These are phyloP conservation scores for Hyaena hyaena DNA, from an alignment of 2,113 vertebrate species.

Conservation along the genomic window DNA sequence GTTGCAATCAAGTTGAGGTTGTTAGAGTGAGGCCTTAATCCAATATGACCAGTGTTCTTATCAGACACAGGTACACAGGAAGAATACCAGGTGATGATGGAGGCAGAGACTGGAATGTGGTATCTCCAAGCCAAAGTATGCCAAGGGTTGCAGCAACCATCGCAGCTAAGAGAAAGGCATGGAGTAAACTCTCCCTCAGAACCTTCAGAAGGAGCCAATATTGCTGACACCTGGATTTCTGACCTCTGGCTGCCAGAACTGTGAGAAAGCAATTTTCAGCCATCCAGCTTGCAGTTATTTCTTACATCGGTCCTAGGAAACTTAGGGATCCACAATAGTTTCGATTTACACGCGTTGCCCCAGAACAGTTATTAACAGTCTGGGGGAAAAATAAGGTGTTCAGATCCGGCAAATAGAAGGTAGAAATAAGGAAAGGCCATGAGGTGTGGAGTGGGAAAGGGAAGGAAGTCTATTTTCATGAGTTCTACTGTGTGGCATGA, in stretches of 20 bases:
- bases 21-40: neutral
- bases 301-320: neutral
- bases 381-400: neutral
- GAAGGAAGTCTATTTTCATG: neutral
- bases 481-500: neutral
- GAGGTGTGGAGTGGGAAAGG: neutral
- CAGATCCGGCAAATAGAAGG: neutral
- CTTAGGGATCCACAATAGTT: neutral
- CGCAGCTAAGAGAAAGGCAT: neutral
- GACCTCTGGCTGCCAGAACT: neutral
- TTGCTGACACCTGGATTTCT: neutral
- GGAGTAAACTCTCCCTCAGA: neutral
- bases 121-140: neutral
- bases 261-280: neutral
- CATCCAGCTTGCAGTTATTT: neutral
- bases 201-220: neutral
- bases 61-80: neutral
- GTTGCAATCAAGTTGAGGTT: neutral
- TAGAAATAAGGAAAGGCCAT: neutral
- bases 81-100: neutral
- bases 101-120: neutral
- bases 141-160: neutral
- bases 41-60: neutral
- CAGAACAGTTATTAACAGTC: neutral
- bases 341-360: neutral